Evolutionary conservation across 2,797 vertebrate genomes (phyloP).

Genomic region (Neomorphus geoffroyi): DNA sequence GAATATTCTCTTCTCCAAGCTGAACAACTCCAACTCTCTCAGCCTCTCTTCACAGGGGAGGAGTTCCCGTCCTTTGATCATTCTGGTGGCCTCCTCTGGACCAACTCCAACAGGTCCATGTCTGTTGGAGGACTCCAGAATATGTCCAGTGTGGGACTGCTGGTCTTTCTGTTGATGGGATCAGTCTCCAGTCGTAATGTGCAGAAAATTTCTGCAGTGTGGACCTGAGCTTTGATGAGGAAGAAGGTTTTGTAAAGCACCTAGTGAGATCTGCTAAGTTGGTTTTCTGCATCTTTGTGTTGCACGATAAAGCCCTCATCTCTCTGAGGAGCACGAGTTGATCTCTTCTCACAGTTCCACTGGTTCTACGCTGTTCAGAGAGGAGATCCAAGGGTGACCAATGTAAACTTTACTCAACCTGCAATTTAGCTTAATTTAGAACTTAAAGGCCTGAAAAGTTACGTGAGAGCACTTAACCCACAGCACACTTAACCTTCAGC

Average conservation of each 20-base stretch:
- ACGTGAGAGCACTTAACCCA: neutral
- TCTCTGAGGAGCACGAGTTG: neutral
- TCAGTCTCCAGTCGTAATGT: neutral
- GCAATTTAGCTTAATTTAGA: neutral
- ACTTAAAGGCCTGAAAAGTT: neutral
- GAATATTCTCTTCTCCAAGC: too few relatives aligned
- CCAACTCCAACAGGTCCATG: too few relatives aligned
- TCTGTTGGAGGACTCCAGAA: too few relatives aligned
- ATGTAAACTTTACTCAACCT: neutral
- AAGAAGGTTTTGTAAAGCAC: neutral
- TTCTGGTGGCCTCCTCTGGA: too few relatives aligned
- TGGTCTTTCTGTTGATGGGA: neutral
- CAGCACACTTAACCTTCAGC: neutral
- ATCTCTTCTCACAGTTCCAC: neutral
- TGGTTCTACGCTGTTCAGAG: neutral
- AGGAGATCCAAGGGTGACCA: neutral
- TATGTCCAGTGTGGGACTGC: fast-evolving
- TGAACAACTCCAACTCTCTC: too few relatives aligned
- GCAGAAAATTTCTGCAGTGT: neutral
- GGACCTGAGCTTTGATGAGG: neutral
- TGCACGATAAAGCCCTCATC: neutral
- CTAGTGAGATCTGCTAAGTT: neutral
- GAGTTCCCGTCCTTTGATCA: too few relatives aligned
- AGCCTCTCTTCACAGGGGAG: too few relatives aligned
- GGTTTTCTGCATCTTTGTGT: neutral